Conservation (phyloP, 2,113 vertebrate species). For the Platichthys stellatus region DNA sequence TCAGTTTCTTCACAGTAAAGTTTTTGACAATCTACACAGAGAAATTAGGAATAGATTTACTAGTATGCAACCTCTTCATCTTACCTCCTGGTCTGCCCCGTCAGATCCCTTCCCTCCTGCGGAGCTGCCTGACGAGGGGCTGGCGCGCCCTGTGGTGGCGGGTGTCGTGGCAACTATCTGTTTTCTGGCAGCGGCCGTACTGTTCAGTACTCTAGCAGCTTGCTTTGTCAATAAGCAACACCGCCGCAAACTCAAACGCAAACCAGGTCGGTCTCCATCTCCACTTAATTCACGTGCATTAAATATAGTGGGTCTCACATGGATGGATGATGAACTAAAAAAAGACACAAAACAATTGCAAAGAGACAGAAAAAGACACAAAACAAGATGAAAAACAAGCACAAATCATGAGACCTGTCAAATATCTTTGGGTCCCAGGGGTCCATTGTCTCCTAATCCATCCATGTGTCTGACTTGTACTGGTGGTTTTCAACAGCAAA, state of each 20-base stretch:
- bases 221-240: slow-evolving; percentile 99
- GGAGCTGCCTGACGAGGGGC: slow-evolving; percentile 93
- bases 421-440: background rate
- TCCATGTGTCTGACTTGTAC: slow-evolving; percentile 22
- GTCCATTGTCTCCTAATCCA: background rate
- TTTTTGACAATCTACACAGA: background rate
- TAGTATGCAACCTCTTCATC: slow-evolving; percentile 3
- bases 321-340: slow-evolving; percentile 15
- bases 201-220: slow-evolving; percentile 97
- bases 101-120: slow-evolving; percentile 94
- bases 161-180: slow-evolving; percentile 98
- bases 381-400: background rate
- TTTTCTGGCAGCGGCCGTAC: slow-evolving; percentile 95
- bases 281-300: background rate
- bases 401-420: background rate
- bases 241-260: slow-evolving; percentile 96
- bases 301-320: background rate
- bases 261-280: slow-evolving; percentile 88
- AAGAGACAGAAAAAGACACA: background rate
- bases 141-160: slow-evolving; percentile 95
- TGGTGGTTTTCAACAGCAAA: background rate
- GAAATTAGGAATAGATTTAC: background rate
- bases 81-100: slow-evolving; percentile 9
- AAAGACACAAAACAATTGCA: background rate
- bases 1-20: slow-evolving; percentile 65